Evolutionary conservation across 2,113 vertebrate species (phyloP).

Genomic region (Alligator sinensis): DNA sequence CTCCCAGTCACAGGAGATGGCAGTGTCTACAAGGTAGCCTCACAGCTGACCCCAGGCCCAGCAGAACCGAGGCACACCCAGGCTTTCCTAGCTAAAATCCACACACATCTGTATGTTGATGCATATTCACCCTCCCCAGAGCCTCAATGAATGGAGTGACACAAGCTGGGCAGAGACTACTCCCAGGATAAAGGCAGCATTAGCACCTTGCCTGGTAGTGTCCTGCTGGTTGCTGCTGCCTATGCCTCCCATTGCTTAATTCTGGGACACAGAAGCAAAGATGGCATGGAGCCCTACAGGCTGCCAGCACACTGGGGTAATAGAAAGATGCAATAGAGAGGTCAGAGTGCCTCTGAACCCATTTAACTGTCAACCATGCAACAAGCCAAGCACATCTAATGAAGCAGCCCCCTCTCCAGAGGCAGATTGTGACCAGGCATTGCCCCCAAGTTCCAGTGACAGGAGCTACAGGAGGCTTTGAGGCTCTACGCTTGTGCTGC

Average conservation of each 20-base stretch:
- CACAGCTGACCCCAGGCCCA: accelerated
- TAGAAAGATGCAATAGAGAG: not conserved
- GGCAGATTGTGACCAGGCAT: not conserved
- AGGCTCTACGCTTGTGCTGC: not conserved
- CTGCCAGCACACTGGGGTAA: slow-evolving; percentile 21
- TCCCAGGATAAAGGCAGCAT: not conserved
- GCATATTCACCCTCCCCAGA: not conserved
- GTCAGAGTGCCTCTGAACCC: not conserved
- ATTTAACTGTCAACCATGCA: not conserved
- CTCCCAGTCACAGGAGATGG: accelerated
- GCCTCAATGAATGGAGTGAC: not conserved
- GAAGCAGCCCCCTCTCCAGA: not conserved
- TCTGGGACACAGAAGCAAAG: not conserved
- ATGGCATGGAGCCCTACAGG: accelerated
- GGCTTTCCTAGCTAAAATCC: not conserved
- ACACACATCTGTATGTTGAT: accelerated
- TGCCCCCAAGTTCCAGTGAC: not conserved
- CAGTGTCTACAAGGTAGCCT: not conserved
- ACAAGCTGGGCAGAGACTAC: not conserved
- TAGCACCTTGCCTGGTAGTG: not conserved
- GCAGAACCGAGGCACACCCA: accelerated
- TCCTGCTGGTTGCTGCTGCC: not conserved
- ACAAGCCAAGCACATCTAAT: not conserved
- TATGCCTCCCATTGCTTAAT: not conserved
- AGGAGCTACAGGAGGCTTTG: too few species aligned